A percentile compares a stretch with the other conserved stretches of the same genome.
phyloP scores from a whole-genome alignment of 2,888 invertebrate species.

The Laothoe populi region DNA sequence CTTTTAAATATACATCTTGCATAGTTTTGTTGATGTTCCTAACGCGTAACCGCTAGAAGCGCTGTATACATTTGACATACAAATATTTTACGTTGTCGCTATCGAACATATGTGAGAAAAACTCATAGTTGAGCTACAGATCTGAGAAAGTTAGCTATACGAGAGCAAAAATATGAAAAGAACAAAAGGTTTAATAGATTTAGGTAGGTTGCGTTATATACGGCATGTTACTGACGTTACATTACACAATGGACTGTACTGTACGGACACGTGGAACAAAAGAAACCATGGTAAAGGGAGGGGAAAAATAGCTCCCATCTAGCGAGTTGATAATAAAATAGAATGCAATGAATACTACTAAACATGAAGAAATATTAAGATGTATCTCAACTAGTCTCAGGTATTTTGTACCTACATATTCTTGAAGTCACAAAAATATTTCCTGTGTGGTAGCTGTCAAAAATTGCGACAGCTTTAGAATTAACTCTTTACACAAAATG shows the following conservation, averaged over 20 bases:
- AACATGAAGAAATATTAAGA: background rate
- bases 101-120: too few relatives aligned
- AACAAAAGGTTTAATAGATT: constrained; percentile 27
- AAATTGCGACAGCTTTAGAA: too few relatives aligned
- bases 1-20: too few relatives aligned
- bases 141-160: background rate
- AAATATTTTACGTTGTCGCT: too few relatives aligned
- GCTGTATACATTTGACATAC: too few relatives aligned
- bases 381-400: too few relatives aligned
- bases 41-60: too few relatives aligned
- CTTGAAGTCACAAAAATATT: background rate
- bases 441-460: too few relatives aligned
- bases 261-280: constrained; percentile 39
- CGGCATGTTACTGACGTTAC: constrained; percentile 20
- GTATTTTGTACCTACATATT: background rate
- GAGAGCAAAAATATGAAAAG: background rate
- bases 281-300: constrained; percentile 30
- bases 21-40: too few relatives aligned
- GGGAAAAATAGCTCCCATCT: background rate
- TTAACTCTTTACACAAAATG: too few relatives aligned
- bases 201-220: constrained; percentile 16
- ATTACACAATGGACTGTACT: constrained; percentile 22
- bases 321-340: background rate
- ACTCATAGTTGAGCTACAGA: too few relatives aligned
- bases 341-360: background rate